A percentile compares a stretch with the other conserved stretches of the same genome.
These are phyloP conservation scores for Brachionus paranguensis DNA, from an alignment of 1,140 invertebrate genomes.

Conservation along the genomic window DNA sequence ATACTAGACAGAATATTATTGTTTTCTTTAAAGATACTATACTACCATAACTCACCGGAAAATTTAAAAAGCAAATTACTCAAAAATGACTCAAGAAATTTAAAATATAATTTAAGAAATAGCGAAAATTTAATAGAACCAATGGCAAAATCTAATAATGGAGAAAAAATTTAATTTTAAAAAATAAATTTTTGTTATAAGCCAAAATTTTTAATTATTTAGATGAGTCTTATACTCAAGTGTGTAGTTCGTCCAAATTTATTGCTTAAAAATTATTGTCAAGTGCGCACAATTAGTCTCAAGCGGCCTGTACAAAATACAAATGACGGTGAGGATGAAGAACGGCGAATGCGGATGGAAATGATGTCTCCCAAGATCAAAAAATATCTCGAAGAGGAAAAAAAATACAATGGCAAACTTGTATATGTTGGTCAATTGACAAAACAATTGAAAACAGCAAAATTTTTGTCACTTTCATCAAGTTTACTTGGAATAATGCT, in stretches of 20 bases:
- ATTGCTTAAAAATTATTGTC: background rate
- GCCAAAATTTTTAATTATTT: background rate
- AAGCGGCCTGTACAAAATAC: background rate
- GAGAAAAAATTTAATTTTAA: too few relatives aligned
- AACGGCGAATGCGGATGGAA: background rate
- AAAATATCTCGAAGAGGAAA: conserved; percentile 35
- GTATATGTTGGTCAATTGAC: conserved; percentile 31
- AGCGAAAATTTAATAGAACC: too few relatives aligned
- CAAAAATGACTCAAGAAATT: too few relatives aligned
- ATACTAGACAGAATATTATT: too few relatives aligned
- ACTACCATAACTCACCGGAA: too few relatives aligned
- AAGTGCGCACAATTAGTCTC: background rate
- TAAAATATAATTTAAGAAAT: too few relatives aligned
- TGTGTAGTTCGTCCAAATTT: background rate
- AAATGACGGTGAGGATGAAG: background rate
- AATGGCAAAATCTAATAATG: too few relatives aligned
- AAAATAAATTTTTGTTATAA: too few relatives aligned
- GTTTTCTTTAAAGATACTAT: too few relatives aligned
- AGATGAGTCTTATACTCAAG: background rate
- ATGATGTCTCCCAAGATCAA: background rate
- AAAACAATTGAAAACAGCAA: conserved; percentile 2
- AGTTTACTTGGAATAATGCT: conserved; percentile 20
- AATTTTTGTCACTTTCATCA: conserved; percentile 8
- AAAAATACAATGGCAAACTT: conserved; percentile 37
- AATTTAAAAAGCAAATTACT: too few relatives aligned